These are phyloP conservation scores for Temnothorax ravouxi DNA, from an alignment of 2,888 invertebrate genomes.

Conservation along the genomic window DNA sequence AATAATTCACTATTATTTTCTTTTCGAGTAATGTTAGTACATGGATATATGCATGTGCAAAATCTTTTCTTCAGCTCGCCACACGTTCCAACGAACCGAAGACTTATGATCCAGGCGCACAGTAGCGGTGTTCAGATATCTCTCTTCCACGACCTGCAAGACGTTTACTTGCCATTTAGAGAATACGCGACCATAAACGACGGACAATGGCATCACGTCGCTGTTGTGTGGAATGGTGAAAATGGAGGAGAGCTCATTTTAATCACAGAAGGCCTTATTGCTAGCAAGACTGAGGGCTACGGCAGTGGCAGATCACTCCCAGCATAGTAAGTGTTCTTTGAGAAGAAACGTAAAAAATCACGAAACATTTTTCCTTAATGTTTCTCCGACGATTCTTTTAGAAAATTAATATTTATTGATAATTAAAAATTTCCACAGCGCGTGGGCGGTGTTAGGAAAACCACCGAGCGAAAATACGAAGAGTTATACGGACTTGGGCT, in stretches of 20 bases:
- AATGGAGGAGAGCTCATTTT: conserved; percentile 95
- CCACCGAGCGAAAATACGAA: conserved; percentile 91
- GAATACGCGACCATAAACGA: conserved; percentile 98
- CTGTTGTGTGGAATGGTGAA: conserved; percentile 97
- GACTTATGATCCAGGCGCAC: conserved; percentile 96
- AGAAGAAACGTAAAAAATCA: neutral
- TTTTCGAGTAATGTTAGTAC: neutral
- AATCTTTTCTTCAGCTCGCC: conserved; percentile 89
- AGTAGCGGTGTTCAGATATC: conserved; percentile 97
- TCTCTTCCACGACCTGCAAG: conserved; percentile 94
- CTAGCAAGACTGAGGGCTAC: conserved; percentile 96
- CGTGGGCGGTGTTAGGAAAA: conserved; percentile 97
- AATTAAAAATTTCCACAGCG: conserved; percentile 87
- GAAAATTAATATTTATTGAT: neutral
- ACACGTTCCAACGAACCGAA: conserved; percentile 92
- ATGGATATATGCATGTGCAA: neutral
- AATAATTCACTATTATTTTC: neutral
- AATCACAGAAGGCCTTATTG: conserved; percentile 98
- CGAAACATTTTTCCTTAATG: neutral
- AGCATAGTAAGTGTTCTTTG: conserved; percentile 90
- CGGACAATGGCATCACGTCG: conserved; percentile 98
- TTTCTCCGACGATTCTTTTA: neutral
- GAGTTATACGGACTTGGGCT: conserved; percentile 95
- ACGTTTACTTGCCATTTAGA: conserved; percentile 95
- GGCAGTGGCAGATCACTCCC: conserved; percentile 94